phyloP scores from a whole-genome alignment of 1,140 invertebrate species.

The Rhynchophorus ferrugineus region DNA sequence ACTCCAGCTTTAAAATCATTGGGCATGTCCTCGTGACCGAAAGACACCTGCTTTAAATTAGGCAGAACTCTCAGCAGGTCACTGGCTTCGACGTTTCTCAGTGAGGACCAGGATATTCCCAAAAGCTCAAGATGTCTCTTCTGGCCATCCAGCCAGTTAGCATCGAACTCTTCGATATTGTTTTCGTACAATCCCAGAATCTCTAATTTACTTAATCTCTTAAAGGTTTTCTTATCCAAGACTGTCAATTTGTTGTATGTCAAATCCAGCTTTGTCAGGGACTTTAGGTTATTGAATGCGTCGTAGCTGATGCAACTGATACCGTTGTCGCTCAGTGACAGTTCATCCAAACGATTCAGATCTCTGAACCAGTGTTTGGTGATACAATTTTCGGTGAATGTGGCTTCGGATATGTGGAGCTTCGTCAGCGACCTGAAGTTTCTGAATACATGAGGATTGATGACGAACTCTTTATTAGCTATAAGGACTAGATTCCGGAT shows the following conservation, averaged over 20 bases:
- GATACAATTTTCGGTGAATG: conserved; percentile 10
- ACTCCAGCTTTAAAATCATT: conserved; percentile 10
- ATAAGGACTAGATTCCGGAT: not conserved
- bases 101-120: conserved; percentile 6
- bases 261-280: conserved; percentile 9
- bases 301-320: conserved; percentile 7
- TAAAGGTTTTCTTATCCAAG: conserved; percentile 8
- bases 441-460: conserved; percentile 5
- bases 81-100: conserved; percentile 6
- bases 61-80: conserved; percentile 7
- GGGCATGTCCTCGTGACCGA: conserved; percentile 9
- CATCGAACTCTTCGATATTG: conserved; percentile 8
- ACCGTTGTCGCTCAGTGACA: conserved; percentile 3
- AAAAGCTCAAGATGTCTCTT: conserved; percentile 4
- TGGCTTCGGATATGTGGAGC: conserved; percentile 9
- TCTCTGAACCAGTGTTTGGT: conserved; percentile 16
- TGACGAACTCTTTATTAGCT: conserved; percentile 9
- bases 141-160: conserved; percentile 1
- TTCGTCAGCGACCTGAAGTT: conserved; percentile 3
- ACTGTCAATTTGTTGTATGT: conserved; percentile 11
- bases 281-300: conserved; percentile 8
- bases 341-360: conserved; percentile 3
- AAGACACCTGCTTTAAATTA: conserved; percentile 7
- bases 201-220: conserved; percentile 10
- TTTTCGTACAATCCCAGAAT: conserved; percentile 12